Evolutionary conservation across 2,797 vertebrate genomes (phyloP).

Genomic region (Pseudochromis fuscus): DNA sequence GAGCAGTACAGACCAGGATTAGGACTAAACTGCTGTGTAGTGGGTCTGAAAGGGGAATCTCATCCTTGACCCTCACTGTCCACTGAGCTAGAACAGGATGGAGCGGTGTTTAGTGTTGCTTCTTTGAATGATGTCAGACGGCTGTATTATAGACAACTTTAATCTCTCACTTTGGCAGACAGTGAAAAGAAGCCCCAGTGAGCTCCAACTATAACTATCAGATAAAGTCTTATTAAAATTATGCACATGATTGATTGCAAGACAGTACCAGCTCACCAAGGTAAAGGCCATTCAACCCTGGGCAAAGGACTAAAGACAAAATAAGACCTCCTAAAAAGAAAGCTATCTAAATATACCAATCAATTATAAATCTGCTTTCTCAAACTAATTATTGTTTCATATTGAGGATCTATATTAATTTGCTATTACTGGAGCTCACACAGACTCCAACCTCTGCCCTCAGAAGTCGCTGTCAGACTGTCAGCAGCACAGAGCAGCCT

Average conservation of each 20-base stretch:
- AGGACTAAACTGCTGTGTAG: slow-evolving; percentile 60
- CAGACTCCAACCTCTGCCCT: slow-evolving; percentile 1
- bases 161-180: slow-evolving; percentile 75
- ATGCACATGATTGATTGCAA: slow-evolving; percentile 75
- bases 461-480: slow-evolving; percentile 5
- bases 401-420: too few relatives aligned
- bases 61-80: slow-evolving; percentile 74
- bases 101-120: slow-evolving; percentile 49
- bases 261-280: slow-evolving; percentile 50
- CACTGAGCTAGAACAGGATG: slow-evolving; percentile 72
- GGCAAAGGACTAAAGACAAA: slow-evolving; percentile 40
- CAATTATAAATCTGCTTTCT: not conserved
- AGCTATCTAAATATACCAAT: not conserved
- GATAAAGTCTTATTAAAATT: slow-evolving; percentile 77
- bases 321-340: not conserved
- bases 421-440: not conserved
- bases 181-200: slow-evolving; percentile 64
- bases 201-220: slow-evolving; percentile 57
- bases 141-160: slow-evolving; percentile 68
- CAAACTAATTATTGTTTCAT: not conserved
- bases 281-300: slow-evolving; percentile 42
- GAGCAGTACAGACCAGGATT: slow-evolving; percentile 51
- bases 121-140: slow-evolving; percentile 68
- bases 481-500: not conserved
- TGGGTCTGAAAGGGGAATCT: slow-evolving; percentile 69